Conservation (phyloP, 2,888 invertebrate species). For the Ophion obscuratus region DNA sequence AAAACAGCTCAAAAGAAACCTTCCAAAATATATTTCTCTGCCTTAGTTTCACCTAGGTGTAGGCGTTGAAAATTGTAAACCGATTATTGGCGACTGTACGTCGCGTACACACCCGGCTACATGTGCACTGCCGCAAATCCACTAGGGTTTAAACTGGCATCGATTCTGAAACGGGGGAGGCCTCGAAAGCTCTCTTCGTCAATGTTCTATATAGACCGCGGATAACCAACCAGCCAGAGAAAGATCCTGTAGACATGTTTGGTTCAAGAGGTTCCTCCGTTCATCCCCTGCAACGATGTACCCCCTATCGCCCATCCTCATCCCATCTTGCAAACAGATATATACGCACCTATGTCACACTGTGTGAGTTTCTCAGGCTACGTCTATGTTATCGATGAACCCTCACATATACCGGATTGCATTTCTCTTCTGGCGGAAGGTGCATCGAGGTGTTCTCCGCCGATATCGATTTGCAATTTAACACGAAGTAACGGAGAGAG, state of each 20-base stretch:
- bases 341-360: background rate
- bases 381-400: background rate
- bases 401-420: background rate
- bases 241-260: conserved; percentile 54
- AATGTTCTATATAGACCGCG: conserved; percentile 15
- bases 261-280: conserved; percentile 64
- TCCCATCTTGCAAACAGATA: conserved; percentile 19
- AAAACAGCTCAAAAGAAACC: background rate
- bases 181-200: conserved; percentile 36
- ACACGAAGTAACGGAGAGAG: conserved; percentile 37
- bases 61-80: background rate
- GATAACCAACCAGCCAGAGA: conserved; percentile 36
- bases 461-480: conserved; percentile 57
- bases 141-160: conserved; percentile 54
- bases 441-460: conserved; percentile 38
- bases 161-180: conserved; percentile 42
- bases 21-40: background rate
- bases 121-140: conserved; percentile 63
- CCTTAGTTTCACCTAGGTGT: background rate
- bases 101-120: background rate
- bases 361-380: background rate
- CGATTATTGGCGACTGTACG: conserved; percentile 15
- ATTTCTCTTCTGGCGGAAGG: conserved; percentile 38
- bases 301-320: conserved; percentile 14
- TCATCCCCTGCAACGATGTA: conserved; percentile 55